Evolutionary conservation across 2,113 vertebrate species (phyloP), one percentile per base, ranked within the genome.

Genomic region (Cinclus cinclus): DNA sequence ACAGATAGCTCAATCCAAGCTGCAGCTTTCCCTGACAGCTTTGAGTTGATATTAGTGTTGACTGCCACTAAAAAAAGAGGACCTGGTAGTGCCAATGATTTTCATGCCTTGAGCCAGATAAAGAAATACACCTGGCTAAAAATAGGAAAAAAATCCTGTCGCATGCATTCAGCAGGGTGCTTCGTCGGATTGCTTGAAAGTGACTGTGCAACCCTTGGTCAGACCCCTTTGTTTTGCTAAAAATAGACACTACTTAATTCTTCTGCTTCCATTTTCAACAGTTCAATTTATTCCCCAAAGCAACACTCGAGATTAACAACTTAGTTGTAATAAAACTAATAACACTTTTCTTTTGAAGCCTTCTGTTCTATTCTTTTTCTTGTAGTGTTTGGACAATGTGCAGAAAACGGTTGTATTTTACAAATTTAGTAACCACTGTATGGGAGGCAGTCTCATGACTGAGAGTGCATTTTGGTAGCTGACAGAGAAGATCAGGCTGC

Each of bases 401-500:
- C 55, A 46, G 64, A 71, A 69, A 82, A 41, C 7, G 30, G 28
- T 73, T 92, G 33, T 31, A 16, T 49, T 81, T 30, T 46, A 39
- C 33, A 16, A 76, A 73, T 89, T 89, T 37, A 16, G 56, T 78
- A 89, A 78, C 73, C 37, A 89, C 41, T 86, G 0, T 44, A 7
- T n/a, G 19, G 44, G 37, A 58, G 23, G 81, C 17, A 52, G 33
- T 75, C 56, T 83, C 33, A 21, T 71, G 58, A 33, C 92, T 77
- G 39, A 84, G 73, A 65, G 44, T 64, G 53, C 52, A 31, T 90
- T 87, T 84, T 79, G 53, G 76, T 87, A 93, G 88, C 83, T 95
- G 92, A 91, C 80, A 87, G 69, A 62, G 90, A 89, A 39, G 86
- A 95, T 95, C 80, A 95, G 75, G 58, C 92, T 96, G 56, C 94